Evolutionary conservation across 2,888 invertebrate species (phyloP).

Genomic region (Nudaria mundana): DNA sequence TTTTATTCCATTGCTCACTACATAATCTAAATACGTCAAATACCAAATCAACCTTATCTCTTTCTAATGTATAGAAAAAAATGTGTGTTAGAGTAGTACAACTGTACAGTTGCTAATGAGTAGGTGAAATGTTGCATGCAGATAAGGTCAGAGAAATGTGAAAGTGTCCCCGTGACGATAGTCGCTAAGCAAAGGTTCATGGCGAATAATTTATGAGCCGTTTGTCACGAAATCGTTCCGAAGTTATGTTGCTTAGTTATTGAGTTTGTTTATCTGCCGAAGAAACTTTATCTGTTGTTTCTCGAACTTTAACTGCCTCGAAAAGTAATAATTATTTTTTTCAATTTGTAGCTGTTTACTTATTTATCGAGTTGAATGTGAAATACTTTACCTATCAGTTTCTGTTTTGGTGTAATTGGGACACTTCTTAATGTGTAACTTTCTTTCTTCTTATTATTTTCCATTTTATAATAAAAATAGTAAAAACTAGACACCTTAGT

Average conservation of each 20-base stretch:
- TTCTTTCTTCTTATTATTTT: no score
- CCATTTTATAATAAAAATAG: no score
- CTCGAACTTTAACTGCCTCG: no score
- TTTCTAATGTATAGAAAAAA: constrained; percentile 41
- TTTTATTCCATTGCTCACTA: neutral
- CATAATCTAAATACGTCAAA: neutral
- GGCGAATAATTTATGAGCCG: constrained; percentile 15
- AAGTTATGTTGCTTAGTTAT: neutral
- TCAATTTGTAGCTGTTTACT: no score
- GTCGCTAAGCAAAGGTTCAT: constrained; percentile 23
- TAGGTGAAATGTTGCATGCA: constrained; percentile 50
- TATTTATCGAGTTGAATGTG: no score
- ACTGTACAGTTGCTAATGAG: constrained; percentile 55
- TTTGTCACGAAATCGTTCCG: constrained; percentile 4
- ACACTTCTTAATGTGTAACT: no score
- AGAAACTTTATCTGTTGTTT: no score
- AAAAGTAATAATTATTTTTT: no score
- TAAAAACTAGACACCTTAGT: no score
- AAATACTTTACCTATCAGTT: no score
- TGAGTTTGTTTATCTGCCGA: no score
- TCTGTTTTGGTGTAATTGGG: no score
- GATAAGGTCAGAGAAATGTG: constrained; percentile 43
- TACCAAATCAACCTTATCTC: constrained; percentile 39
- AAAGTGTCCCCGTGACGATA: constrained; percentile 41
- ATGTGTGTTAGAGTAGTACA: constrained; percentile 43